Base-by-base conservation (phyloP, 2,113 vertebrate genomes). In the Rhinolophus ferrumequinum region DNA sequence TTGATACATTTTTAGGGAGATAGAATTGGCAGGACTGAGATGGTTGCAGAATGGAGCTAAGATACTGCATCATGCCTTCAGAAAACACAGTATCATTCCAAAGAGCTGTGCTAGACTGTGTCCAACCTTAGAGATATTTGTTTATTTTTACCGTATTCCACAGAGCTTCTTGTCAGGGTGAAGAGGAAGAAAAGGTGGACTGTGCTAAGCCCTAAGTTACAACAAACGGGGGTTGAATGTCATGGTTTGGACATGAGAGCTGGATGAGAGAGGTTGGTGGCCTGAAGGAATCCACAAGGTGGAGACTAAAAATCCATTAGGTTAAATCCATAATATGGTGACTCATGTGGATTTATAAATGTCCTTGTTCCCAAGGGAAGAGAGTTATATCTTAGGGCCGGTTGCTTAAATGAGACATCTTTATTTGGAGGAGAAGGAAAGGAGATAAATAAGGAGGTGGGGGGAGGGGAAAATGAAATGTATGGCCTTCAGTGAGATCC, bases 11-110 rank as follows among this genome's bases (percentile, higher is more conserved):
- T 89, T 92, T 80, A 44, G 38, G 50, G n/a, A 72, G 33, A 67
- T 77, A 70, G 16, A 80, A 84, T 35, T 83, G 24, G 24, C 33
- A 95, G 60, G 67, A 79, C 30, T 60, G 28, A 52, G 12, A 58
- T 81, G 58, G 90, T 81, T 81, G 24, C 16, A 81, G 66, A 96
- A 87, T 70, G 38, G 44, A 97, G n/a, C 72, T 76, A 92, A 89
- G 81, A 58, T 28, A 79, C 18, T 85, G 35, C 16, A 21, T 90
- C 16, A 2, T 47, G 56, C 9, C 56, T 92, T 93, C 50, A 75
- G 69, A 96, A 88, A n/a, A 64, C 35, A 47, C 3, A 33, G 6
- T 66, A 30, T 60, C 64, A 69, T 83, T 96, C 33, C 50, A 88
- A 73, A 94, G 41, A 84, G 16, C 15, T 58, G 28, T 50, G 14